phyloP scores from a whole-genome alignment of 2,797 vertebrate species.

The Meda fulgida region DNA sequence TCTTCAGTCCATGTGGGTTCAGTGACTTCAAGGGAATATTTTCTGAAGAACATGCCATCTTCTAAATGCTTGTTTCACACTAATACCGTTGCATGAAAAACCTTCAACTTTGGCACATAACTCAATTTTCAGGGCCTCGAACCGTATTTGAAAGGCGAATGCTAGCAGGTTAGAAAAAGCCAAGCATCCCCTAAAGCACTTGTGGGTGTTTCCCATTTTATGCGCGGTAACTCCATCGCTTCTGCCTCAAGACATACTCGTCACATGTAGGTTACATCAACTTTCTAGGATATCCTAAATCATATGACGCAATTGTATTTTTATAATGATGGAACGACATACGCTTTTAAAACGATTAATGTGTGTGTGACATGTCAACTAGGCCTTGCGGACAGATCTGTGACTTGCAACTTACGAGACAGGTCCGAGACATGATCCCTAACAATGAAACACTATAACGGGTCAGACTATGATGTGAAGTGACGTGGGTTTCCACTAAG shows the following conservation, averaged over 20 bases:
- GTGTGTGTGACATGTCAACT: slow-evolving; percentile 35
- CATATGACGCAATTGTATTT: slow-evolving; percentile 49
- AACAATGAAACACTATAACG: slow-evolving; percentile 35
- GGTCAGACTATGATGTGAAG: neutral
- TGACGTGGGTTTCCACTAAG: neutral
- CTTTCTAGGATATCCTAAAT: slow-evolving; percentile 49
- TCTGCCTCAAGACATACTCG: slow-evolving; percentile 10
- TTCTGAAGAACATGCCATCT: neutral
- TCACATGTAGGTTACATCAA: slow-evolving; percentile 35
- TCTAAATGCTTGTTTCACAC: slow-evolving; percentile 64
- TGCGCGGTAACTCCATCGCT: slow-evolving; percentile 37
- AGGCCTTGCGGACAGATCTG: slow-evolving; percentile 42
- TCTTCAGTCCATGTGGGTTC: slow-evolving; percentile 27
- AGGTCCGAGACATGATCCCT: slow-evolving; percentile 20
- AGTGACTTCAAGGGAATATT: slow-evolving; percentile 45
- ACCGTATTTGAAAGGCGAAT: slow-evolving; percentile 3
- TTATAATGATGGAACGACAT: slow-evolving; percentile 49
- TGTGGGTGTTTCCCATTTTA: slow-evolving; percentile 15
- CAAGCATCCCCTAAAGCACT: neutral
- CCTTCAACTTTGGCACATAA: neutral
- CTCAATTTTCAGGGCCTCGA: neutral
- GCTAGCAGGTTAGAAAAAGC: neutral
- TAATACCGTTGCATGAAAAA: slow-evolving; percentile 67
- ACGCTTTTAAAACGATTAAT: slow-evolving; percentile 46
- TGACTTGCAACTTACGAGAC: slow-evolving; percentile 30